A percentile compares a stretch with the other conserved stretches of the same genome.
These are phyloP conservation scores for Chromobotia macracanthus DNA, from an alignment of 2,797 vertebrate species.

Conservation along the genomic window DNA sequence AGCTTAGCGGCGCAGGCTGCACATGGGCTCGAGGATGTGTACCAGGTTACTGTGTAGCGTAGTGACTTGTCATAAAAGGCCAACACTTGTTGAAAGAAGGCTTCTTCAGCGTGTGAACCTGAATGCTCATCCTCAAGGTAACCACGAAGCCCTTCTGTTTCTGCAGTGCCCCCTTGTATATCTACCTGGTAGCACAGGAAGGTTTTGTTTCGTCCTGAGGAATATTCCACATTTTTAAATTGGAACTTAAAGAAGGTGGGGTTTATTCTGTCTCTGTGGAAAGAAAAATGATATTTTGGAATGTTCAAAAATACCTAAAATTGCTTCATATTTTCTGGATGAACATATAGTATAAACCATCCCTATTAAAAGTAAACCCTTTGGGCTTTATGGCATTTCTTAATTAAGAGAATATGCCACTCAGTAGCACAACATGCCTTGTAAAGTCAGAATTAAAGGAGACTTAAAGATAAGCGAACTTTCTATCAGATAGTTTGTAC, in stretches of 20 bases:
- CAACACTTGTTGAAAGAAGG: slow-evolving; percentile 90
- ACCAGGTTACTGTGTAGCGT: slow-evolving; percentile 88
- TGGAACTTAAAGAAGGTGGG: slow-evolving; percentile 96
- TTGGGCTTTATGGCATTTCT: background rate
- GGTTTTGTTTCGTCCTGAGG: slow-evolving; percentile 96
- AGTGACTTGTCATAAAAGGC: slow-evolving; percentile 76
- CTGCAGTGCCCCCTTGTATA: slow-evolving; percentile 75
- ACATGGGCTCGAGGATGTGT: slow-evolving; percentile 92
- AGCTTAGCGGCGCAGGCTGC: slow-evolving; percentile 82
- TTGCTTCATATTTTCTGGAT: background rate
- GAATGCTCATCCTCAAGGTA: slow-evolving; percentile 95
- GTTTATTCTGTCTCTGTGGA: slow-evolving; percentile 86
- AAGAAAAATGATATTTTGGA: slow-evolving; percentile 8
- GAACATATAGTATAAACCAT: no score
- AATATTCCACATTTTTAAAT: slow-evolving; percentile 98
- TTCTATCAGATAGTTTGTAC: no score
- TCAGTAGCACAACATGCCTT: background rate
- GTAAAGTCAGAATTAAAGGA: background rate
- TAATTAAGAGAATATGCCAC: no score
- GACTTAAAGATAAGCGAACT: background rate
- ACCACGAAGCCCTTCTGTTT: slow-evolving; percentile 76
- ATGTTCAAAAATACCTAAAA: background rate
- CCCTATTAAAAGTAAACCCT: background rate
- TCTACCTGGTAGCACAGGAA: slow-evolving; percentile 94
- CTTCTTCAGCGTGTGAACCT: slow-evolving; percentile 88